Percentiles rank a stretch among this genome's conserved stretches.
Conservation (phyloP, 2,113 vertebrate species). For the Gorsachius goisagi region DNA sequence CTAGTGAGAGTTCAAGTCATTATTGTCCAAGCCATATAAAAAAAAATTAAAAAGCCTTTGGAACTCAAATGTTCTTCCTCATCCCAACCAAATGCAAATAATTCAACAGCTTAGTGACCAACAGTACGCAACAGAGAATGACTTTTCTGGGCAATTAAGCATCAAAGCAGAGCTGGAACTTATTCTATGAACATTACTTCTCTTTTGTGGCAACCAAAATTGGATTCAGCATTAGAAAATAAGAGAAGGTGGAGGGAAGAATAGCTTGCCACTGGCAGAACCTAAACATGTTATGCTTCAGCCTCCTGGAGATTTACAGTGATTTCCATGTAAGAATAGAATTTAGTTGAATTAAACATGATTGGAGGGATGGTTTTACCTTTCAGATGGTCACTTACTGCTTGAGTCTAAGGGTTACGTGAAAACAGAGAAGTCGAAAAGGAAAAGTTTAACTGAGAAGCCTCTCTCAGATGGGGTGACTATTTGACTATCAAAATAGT, state of each 20-base stretch:
- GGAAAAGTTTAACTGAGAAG: no score
- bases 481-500: background rate
- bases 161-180: background rate
- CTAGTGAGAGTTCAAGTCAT: background rate
- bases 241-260: background rate
- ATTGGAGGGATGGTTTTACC: background rate
- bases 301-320: background rate
- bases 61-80: background rate
- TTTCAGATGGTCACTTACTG: background rate
- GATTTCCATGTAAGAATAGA: background rate
- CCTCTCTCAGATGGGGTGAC: background rate
- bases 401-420: background rate
- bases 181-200: background rate
- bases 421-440: background rate
- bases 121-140: background rate
- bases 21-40: background rate
- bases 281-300: background rate
- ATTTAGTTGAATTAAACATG: conserved; percentile 4
- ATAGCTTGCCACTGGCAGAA: background rate
- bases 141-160: background rate
- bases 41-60: background rate
- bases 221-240: background rate
- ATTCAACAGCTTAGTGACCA: background rate
- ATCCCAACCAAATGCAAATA: background rate
- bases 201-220: background rate